phyloP scores from a whole-genome alignment of 92 coral and sea anemone genomes.

The Scolanthus callimorphus region DNA sequence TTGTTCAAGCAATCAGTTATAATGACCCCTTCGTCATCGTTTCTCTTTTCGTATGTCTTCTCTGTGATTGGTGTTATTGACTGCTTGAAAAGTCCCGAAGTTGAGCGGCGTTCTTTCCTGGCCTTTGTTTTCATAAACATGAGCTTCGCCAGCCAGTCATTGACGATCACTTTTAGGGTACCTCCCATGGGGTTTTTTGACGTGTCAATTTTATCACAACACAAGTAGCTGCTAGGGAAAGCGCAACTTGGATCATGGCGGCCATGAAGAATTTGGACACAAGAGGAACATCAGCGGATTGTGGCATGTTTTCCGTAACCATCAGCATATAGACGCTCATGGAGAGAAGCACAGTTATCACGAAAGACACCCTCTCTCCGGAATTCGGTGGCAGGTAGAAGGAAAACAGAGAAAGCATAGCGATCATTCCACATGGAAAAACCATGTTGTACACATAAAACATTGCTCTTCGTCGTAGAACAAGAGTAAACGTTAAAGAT shows the following conservation, averaged over 20 bases:
- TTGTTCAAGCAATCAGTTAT: not conserved
- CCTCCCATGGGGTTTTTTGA: conserved; percentile 32
- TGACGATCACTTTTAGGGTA: conserved; percentile 18
- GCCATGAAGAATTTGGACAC: conserved; percentile 68
- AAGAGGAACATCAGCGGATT: conserved; percentile 50
- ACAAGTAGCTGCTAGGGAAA: conserved; percentile 56
- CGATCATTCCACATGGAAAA: conserved; percentile 50
- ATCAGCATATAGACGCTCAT: conserved; percentile 56
- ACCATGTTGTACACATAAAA: conserved; percentile 40
- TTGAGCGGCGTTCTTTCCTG: not conserved
- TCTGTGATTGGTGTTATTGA: not conserved
- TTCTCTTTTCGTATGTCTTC: not conserved
- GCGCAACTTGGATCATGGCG: conserved; percentile 35
- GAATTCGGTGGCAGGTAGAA: conserved; percentile 60
- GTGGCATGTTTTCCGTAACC: conserved; percentile 62
- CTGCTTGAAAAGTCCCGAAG: not conserved
- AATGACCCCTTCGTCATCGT: not conserved
- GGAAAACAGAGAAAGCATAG: conserved; percentile 44
- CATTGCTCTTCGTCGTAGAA: conserved; percentile 47
- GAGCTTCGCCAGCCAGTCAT: conserved; percentile 46
- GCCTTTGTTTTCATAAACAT: conserved; percentile 13
- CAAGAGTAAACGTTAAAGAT: conserved; percentile 21
- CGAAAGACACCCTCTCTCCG: conserved; percentile 58
- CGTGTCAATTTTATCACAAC: conserved; percentile 44
- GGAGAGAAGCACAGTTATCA: conserved; percentile 54